Conservation (phyloP, 2,888 invertebrate genomes). For the Andrena praecox region DNA sequence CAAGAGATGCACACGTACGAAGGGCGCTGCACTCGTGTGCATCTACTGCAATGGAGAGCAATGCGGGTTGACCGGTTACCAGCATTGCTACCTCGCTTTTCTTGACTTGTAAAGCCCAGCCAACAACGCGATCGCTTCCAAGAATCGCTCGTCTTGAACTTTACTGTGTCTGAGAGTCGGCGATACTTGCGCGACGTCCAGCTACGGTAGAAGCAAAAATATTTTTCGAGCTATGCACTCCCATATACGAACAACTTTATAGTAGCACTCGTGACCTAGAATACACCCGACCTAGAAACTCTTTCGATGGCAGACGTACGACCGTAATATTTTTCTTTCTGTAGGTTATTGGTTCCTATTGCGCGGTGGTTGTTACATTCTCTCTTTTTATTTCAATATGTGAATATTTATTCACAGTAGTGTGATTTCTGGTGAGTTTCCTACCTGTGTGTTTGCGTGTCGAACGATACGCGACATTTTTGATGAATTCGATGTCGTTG, state of each 20-base stretch:
- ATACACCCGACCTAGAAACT: not conserved
- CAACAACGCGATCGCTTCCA: slow-evolving; percentile 22
- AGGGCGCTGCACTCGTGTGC: slow-evolving; percentile 20
- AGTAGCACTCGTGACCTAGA: not conserved
- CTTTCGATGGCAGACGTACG: not conserved
- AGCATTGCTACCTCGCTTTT: slow-evolving; percentile 34
- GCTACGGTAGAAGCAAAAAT: not conserved
- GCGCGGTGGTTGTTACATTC: not conserved
- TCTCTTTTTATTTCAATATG: not conserved
- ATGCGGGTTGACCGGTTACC: slow-evolving; percentile 57
- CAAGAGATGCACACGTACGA: not conserved
- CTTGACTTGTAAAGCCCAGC: slow-evolving; percentile 46
- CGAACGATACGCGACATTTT: slow-evolving; percentile 52
- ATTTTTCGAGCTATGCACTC: not conserved
- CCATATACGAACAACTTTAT: not conserved
- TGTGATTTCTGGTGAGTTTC: slow-evolving; percentile 16
- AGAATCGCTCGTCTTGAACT: slow-evolving; percentile 31
- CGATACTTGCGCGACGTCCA: not conserved
- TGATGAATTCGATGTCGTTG: slow-evolving; percentile 62
- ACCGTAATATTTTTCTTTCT: not conserved
- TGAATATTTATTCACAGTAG: not conserved
- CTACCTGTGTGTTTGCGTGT: slow-evolving; percentile 73
- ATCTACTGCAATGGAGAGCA: slow-evolving; percentile 43
- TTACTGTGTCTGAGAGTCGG: not conserved
- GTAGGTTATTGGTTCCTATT: not conserved